Conservation (phyloP, 2,797 vertebrate genomes). For the Tarsius wallacei region DNA sequence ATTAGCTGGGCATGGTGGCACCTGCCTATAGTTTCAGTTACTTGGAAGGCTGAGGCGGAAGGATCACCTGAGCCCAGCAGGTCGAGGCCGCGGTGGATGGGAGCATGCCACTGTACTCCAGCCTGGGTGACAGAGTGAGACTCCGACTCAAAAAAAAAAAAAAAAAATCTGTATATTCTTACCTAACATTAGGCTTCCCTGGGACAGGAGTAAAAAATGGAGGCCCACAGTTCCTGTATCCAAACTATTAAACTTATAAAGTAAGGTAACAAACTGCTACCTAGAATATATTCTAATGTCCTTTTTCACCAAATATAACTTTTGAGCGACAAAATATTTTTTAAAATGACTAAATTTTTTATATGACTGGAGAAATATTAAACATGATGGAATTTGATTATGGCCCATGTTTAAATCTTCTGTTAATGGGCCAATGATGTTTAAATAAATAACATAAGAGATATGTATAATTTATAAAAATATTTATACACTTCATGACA, state of each 20-base stretch:
- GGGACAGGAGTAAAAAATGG: neutral
- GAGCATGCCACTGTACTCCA: neutral
- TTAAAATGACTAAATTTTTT: neutral
- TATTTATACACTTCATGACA: neutral
- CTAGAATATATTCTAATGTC: neutral
- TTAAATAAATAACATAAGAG: neutral
- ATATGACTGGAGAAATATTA: neutral
- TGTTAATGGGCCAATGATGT: neutral
- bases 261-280: neutral
- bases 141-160: neutral
- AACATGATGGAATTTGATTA: neutral
- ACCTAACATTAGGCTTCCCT: neutral
- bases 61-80: too few species aligned
- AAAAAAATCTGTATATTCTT: neutral
- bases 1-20: too few species aligned
- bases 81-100: too few species aligned
- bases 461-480: neutral
- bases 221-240: neutral
- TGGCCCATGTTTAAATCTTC: neutral
- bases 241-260: constrained; percentile 4
- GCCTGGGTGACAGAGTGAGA: neutral
- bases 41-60: too few species aligned
- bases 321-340: neutral
- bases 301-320: neutral
- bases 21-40: too few species aligned